phyloP scores from a whole-genome alignment of 2,113 vertebrate species.

The Dasyprocta punctata region DNA sequence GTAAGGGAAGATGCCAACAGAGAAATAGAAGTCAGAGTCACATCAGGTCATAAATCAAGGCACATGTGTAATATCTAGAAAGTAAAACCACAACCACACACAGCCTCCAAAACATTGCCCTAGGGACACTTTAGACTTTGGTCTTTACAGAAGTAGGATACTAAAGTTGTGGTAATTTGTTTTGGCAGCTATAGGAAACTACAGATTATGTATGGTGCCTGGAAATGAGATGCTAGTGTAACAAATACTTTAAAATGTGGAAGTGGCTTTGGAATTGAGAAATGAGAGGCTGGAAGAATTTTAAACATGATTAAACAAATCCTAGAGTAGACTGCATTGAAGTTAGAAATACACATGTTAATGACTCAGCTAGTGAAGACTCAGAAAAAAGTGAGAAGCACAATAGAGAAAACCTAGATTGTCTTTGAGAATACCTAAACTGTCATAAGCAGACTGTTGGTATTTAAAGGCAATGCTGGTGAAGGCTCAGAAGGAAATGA shows the following conservation, averaged over 20 bases:
- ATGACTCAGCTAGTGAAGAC: background rate
- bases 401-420: background rate
- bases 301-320: background rate
- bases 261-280: slow-evolving; percentile 6
- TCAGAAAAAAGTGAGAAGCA: background rate
- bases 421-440: background rate
- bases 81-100: background rate
- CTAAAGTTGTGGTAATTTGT: background rate
- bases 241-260: background rate
- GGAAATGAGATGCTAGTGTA: background rate
- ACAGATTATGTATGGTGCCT: background rate
- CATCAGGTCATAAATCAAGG: background rate
- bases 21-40: background rate
- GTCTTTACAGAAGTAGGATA: background rate
- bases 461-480: background rate
- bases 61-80: background rate
- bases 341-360: background rate
- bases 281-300: slow-evolving; percentile 22
- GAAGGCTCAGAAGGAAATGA: background rate
- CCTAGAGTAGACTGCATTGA: background rate
- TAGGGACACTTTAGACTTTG: background rate
- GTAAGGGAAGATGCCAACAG: background rate
- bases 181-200: background rate
- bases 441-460: background rate
- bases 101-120: background rate